Percentiles rank a stretch among this genome's conserved stretches.
Evolutionary conservation across 2,888 invertebrate species (phyloP).

Genomic region (Pandemis corylana): DNA sequence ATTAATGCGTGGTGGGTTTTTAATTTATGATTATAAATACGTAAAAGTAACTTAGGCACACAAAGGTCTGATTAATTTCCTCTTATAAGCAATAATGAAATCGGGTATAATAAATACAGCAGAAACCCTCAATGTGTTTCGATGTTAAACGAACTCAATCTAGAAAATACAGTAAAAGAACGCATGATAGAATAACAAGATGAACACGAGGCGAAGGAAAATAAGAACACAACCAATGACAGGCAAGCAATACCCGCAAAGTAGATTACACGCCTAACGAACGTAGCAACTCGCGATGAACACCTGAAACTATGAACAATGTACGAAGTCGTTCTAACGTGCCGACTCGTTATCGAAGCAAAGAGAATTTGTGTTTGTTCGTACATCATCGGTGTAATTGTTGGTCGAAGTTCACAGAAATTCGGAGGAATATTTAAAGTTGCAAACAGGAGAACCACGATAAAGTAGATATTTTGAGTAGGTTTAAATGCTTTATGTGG

Average conservation of each 20-base stretch:
- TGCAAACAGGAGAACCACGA: not conserved
- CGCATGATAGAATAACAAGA: constrained; percentile 26
- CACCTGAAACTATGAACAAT: constrained; percentile 47
- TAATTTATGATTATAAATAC: too few relatives aligned
- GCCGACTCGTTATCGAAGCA: constrained; percentile 39
- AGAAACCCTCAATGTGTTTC: not conserved
- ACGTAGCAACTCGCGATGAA: constrained; percentile 50
- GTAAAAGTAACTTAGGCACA: not conserved
- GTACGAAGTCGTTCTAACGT: constrained; percentile 36
- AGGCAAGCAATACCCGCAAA: constrained; percentile 47
- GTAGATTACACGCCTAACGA: constrained; percentile 56
- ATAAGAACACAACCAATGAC: constrained; percentile 18
- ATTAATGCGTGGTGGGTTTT: too few relatives aligned
- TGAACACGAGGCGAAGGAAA: constrained; percentile 17
- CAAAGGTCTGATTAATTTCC: not conserved
- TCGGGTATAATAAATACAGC: not conserved
- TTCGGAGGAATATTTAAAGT: constrained; percentile 5
- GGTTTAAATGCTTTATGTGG: too few relatives aligned
- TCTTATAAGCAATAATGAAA: not conserved
- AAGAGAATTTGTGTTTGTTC: constrained; percentile 36
- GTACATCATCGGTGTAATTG: constrained; percentile 31
- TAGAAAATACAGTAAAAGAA: constrained; percentile 3
- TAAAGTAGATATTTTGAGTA: not conserved
- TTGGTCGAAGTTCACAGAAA: constrained; percentile 31
- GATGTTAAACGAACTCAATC: constrained; percentile 8